A percentile compares a stretch with the other conserved stretches of the same genome.
These are phyloP conservation scores for Portunus trituberculatus DNA, from an alignment of 1,140 invertebrate species.

Conservation along the genomic window DNA sequence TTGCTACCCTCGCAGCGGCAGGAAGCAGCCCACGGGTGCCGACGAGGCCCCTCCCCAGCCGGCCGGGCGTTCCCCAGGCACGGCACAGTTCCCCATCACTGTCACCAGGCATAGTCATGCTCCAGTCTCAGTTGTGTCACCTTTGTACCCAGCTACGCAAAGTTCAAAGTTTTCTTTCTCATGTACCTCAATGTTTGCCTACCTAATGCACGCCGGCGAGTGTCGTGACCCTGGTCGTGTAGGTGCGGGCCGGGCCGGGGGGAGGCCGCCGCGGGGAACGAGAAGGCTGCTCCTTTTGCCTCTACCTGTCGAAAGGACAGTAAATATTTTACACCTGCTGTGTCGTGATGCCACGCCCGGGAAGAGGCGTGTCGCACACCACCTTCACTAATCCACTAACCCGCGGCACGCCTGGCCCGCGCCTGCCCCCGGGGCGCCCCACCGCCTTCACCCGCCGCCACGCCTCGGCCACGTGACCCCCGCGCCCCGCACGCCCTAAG, in stretches of 20 bases:
- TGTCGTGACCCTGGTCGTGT: constrained; percentile 39
- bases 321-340: constrained; percentile 58
- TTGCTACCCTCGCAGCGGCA: background rate
- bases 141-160: constrained; percentile 65
- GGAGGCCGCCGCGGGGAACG: constrained; percentile 45
- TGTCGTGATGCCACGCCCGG: constrained; percentile 75
- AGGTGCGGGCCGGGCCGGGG: background rate
- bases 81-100: constrained; percentile 64
- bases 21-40: constrained; percentile 65
- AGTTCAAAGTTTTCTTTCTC: constrained; percentile 50
- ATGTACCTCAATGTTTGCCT: constrained; percentile 67
- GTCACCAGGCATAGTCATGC: constrained; percentile 70
- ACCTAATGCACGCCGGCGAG: constrained; percentile 66
- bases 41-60: constrained; percentile 58
- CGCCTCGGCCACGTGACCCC: background rate
- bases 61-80: constrained; percentile 41
- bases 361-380: constrained; percentile 69
- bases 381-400: constrained; percentile 71
- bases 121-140: constrained; percentile 53
- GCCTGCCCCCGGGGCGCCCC: constrained; percentile 61
- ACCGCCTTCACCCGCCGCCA: constrained; percentile 13
- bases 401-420: constrained; percentile 67
- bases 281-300: constrained; percentile 48
- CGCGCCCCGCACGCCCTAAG: background rate
- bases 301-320: background rate